Percentiles rank a stretch among this genome's conserved stretches.
Evolutionary conservation across 2,113 vertebrate species (phyloP).

Genomic region (Heterocephalus glaber): DNA sequence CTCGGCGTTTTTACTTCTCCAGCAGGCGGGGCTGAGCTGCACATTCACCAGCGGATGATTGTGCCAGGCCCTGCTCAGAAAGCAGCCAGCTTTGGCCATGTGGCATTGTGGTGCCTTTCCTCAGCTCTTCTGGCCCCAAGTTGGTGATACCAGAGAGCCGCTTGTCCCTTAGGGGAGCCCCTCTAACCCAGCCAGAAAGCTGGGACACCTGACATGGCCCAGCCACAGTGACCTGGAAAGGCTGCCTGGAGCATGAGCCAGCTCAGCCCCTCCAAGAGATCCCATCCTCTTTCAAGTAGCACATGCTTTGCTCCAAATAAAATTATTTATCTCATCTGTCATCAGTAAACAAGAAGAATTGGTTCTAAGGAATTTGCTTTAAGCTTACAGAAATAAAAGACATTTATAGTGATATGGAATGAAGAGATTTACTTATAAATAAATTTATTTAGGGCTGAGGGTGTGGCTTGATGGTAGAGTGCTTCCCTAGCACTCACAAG

Average conservation of each 20-base stretch:
- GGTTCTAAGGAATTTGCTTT: background rate
- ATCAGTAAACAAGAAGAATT: background rate
- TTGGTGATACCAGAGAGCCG: conserved; percentile 76
- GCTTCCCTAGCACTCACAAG: background rate
- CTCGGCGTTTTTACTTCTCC: background rate
- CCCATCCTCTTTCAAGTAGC: conserved; percentile 62
- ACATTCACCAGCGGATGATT: conserved; percentile 6
- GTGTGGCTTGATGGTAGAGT: background rate
- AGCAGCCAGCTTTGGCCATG: conserved; percentile 67
- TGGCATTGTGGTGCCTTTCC: conserved; percentile 55
- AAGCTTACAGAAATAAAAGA: conserved; percentile 30
- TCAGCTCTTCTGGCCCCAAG: conserved; percentile 67
- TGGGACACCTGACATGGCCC: conserved; percentile 73
- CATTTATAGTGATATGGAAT: background rate
- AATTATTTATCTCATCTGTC: background rate
- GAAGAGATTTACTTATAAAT: background rate
- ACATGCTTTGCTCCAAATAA: conserved; percentile 60
- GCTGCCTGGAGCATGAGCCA: conserved; percentile 74
- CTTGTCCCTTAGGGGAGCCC: conserved; percentile 80
- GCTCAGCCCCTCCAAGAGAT: conserved; percentile 50
- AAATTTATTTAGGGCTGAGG: background rate
- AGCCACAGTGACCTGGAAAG: conserved; percentile 78
- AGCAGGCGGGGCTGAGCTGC: background rate
- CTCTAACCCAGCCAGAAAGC: conserved; percentile 73
- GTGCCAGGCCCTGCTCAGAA: conserved; percentile 63